Evolutionary conservation across 2,113 vertebrate genomes (phyloP), one percentile per base, ranked within the genome.

Genomic region (Crocuta crocuta): DNA sequence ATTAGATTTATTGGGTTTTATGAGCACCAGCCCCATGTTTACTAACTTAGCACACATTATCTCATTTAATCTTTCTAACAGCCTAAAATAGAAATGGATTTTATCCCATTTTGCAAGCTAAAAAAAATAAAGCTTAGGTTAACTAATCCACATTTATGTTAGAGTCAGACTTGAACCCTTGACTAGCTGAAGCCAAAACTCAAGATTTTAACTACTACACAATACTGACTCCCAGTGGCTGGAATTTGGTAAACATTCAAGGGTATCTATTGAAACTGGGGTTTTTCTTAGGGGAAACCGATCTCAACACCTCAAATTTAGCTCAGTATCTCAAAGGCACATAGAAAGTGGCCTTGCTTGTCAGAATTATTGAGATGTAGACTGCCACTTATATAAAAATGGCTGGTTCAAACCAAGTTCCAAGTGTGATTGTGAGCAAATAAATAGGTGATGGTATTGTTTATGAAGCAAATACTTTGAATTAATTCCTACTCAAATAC

Each of bases 161-260:
- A 48, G 31, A 87, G 10, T 61, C 26, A 90, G 19, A 61, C 23
- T 97, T 83, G 92, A 98, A 96, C 93, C 81, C 88, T 86, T 31
- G 31, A 74, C 89, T 35, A n/a, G 7, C 2, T 55, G 23, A 50
- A 13, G 10, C 3, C 79, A 73, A 74, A 97, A 79, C 12, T 66
- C 33, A 43, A 80, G 8, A 86, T 95, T 96, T 90, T 91, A 96
- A 96, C 50, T 93, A 78, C 94, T 97, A 73, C 91, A 93, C 89
- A 94, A 97, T 84, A 97, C 89, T 98, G 96, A 93, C 96, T 97
- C 96, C 73, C 50, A 70, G 96, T 98, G 97, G 96, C 31, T 96
- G 85, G 82, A 95, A 92, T 97, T 96, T 92, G 91, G 10, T 86
- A 91, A 83, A 43, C 81, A 85, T 23, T 17, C 23, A 35, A 91